Evolutionary conservation across 2,797 vertebrate species (phyloP).

Genomic region (Lagorchestes hirsutus): DNA sequence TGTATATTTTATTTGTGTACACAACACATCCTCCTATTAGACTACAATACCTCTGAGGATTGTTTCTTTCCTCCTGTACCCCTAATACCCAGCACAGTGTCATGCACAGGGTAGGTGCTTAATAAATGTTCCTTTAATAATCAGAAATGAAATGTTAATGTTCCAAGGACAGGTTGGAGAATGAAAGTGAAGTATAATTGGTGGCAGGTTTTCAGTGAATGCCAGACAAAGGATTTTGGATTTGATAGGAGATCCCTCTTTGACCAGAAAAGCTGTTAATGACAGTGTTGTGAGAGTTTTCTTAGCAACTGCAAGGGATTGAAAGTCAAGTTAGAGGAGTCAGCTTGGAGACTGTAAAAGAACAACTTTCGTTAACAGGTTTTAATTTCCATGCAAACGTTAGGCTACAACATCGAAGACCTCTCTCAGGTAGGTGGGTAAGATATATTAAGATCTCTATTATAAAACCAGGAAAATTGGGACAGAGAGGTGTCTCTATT

Average conservation of each 20-base stretch:
- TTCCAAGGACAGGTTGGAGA: not conserved
- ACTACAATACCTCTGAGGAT: not conserved
- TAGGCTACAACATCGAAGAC: conserved; percentile 11
- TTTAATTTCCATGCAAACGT: not conserved
- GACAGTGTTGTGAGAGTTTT: not conserved
- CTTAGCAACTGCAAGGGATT: not conserved
- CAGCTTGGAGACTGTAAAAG: conserved; percentile 13
- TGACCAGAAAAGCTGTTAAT: conserved; percentile 34
- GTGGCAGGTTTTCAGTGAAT: too few species aligned
- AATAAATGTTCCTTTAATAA: not conserved
- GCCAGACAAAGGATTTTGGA: not conserved
- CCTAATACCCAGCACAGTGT: not conserved
- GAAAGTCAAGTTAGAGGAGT: not conserved
- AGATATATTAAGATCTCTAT: not conserved
- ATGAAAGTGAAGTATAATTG: not conserved
- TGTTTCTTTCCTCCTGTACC: not conserved
- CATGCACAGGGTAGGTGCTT: not conserved
- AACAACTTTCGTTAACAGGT: not conserved
- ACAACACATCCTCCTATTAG: not conserved
- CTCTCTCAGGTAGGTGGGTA: not conserved
- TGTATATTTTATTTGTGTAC: not conserved
- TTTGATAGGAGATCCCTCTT: not conserved
- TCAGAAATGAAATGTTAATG: not conserved
- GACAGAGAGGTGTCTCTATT: conserved; percentile 7
- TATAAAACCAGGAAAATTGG: not conserved